phyloP scores from a whole-genome alignment of 2,113 vertebrate genomes.

The Origma solitaria region DNA sequence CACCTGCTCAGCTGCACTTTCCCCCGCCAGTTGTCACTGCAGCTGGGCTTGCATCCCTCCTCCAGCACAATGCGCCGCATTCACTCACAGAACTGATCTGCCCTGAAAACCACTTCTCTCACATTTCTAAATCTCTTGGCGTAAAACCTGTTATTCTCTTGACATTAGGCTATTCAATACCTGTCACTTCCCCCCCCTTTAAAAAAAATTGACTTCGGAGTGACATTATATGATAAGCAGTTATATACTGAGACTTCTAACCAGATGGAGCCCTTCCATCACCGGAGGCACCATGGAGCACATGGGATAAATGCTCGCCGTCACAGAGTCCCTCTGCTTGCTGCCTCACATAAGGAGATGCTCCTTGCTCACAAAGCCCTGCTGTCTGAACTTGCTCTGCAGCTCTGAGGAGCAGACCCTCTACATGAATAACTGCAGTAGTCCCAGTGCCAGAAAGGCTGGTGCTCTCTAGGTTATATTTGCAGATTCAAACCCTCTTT shows the following conservation, averaged over 20 bases:
- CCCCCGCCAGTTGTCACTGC: background rate
- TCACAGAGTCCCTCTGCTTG: background rate
- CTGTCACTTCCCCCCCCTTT: slow-evolving; percentile 42
- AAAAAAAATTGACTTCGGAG: slow-evolving; percentile 57
- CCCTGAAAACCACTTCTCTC: slow-evolving; percentile 56
- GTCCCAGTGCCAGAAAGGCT: background rate
- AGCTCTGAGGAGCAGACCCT: background rate
- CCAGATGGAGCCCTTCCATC: slow-evolving; percentile 66
- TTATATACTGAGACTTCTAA: slow-evolving; percentile 57
- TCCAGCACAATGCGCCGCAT: background rate
- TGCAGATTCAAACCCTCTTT: background rate
- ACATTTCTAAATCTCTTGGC: slow-evolving; percentile 56
- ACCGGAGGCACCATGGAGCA: slow-evolving; percentile 21
- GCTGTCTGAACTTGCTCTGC: background rate
- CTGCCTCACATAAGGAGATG: background rate
- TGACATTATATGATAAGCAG: slow-evolving; percentile 69
- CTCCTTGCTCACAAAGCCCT: background rate
- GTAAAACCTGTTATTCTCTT: slow-evolving; percentile 63
- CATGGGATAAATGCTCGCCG: background rate
- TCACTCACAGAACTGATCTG: slow-evolving; percentile 30
- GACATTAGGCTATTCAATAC: slow-evolving; percentile 61
- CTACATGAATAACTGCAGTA: background rate
- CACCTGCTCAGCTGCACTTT: background rate
- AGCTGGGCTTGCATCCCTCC: background rate
- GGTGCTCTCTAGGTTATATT: background rate